Base-by-base conservation (phyloP, 2,888 invertebrate genomes). In the Tetheella fluctuosa region DNA sequence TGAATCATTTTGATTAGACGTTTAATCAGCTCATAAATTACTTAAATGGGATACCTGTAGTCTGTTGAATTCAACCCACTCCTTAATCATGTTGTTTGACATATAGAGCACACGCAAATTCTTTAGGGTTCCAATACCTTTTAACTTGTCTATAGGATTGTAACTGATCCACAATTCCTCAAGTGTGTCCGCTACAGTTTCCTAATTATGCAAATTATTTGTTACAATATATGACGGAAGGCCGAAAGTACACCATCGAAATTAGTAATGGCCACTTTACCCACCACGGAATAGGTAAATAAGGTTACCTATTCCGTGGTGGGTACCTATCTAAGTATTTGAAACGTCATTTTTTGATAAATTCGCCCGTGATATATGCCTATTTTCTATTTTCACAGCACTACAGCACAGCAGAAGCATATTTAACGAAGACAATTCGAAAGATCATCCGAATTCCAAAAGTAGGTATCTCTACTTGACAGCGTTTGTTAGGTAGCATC, bases 121-220 rank as follows among this genome's bases (percentile, higher is more conserved):
- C 83, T 97, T 98, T 74, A 98, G 89, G 0, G 94, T 91, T 54
- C 95, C 96, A 6, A 98, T 94, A 0, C 98, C 98, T 90, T 98
- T 98, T 54, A 98, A 91, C 88, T 98, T 98, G 79, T 99, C 98
- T 65, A 99, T 97, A 15, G 95, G 90, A 86, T 99, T 99, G 85
- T 98, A 98, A 54, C 98, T 98, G 57, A 98, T 96, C 99, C 99
- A 99, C 5, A 99, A 88, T 84, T 99, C 96, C 85, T 98, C 97
- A 39, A 99, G 88, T 1, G 97, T 97, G 2, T 98, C 98, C 0
- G 96, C 96, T 28, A 98, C 95, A 0, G 96, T 95, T 92, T 99
- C 99, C 96, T 96, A 57, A 34, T 25, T 23, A 30, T 23, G 12
- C 54, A 63, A 64, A 52, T 25, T 23, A 57, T 15, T 54, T 54